These are phyloP conservation scores for Ochropleura leucogaster DNA, from an alignment of 2,888 invertebrate genomes.

Conservation along the genomic window DNA sequence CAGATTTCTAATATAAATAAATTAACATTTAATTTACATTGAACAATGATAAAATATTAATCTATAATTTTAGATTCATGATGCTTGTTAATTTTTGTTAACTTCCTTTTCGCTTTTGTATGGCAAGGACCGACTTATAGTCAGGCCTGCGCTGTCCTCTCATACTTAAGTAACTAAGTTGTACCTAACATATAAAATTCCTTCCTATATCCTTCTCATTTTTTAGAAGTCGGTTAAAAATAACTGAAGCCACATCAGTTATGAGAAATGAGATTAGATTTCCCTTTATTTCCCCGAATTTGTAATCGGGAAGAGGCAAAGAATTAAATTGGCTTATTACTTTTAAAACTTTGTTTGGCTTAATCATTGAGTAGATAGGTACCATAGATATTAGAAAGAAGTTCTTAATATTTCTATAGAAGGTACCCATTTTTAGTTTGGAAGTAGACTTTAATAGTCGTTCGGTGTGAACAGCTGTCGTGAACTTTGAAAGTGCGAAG, in stretches of 20 bases:
- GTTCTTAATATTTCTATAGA: constrained; percentile 17
- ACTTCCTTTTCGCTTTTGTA: too few relatives aligned
- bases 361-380: constrained; percentile 57
- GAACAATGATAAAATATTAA: too few relatives aligned
- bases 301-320: constrained; percentile 21
- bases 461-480: constrained; percentile 75
- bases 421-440: constrained; percentile 68
- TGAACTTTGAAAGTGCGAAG: constrained; percentile 72
- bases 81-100: too few relatives aligned
- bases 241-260: constrained; percentile 19
- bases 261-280: constrained; percentile 31
- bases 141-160: too few relatives aligned
- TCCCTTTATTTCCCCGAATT: constrained; percentile 5
- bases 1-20: not conserved
- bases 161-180: too few relatives aligned
- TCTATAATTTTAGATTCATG: too few relatives aligned
- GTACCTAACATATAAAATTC: too few relatives aligned
- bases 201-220: too few relatives aligned
- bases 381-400: too few relatives aligned
- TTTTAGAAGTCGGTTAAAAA: not conserved
- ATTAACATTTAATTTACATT: too few relatives aligned
- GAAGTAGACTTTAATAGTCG: constrained; percentile 75
- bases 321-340: constrained; percentile 25
- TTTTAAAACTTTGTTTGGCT: constrained; percentile 22
- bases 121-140: too few relatives aligned